phyloP scores from a whole-genome alignment of 2,113 vertebrate species.

The Heloderma charlesbogerti region DNA sequence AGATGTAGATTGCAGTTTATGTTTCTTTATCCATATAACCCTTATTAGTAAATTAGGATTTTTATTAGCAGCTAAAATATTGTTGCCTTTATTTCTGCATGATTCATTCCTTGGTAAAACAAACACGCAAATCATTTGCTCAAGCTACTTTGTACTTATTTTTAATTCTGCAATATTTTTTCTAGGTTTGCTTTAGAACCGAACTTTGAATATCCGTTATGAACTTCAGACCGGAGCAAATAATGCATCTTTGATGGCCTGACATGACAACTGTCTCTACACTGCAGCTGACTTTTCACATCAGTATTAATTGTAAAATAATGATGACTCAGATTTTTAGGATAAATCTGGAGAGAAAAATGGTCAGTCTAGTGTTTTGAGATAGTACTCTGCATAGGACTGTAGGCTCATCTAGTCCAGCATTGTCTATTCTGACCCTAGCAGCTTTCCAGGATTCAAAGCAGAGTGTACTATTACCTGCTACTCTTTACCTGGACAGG shows the following conservation, averaged over 20 bases:
- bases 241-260: neutral
- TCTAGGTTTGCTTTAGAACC: neutral
- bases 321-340: neutral
- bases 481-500: neutral
- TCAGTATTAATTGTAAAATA: neutral
- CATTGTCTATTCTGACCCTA: neutral
- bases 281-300: neutral
- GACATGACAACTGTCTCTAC: neutral
- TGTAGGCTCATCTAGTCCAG: neutral
- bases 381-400: neutral
- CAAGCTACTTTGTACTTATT: constrained; percentile 15
- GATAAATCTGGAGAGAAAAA: neutral
- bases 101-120: neutral
- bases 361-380: neutral
- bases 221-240: neutral
- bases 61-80: constrained; percentile 20
- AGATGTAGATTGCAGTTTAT: neutral
- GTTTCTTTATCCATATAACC: constrained; percentile 17
- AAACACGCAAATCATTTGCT: neutral
- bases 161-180: neutral
- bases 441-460: neutral
- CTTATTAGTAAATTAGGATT: constrained; percentile 15
- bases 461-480: neutral
- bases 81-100: neutral
- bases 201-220: neutral